Evolutionary conservation across 2,888 invertebrate genomes (phyloP).

Genomic region (Mythimna pallens): DNA sequence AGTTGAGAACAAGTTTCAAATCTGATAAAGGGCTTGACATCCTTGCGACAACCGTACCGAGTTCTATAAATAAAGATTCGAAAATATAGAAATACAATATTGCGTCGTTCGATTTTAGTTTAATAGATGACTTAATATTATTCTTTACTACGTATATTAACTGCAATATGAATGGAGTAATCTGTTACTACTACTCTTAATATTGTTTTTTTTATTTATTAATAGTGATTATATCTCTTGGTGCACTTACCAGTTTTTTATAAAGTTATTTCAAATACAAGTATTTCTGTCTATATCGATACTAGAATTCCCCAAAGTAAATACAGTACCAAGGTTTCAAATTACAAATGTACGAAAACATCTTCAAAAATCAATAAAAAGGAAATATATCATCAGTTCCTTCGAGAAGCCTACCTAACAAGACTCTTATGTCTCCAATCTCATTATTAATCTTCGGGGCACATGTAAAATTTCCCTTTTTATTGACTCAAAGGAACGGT

Average conservation of each 20-base stretch:
- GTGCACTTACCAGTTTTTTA: too few relatives aligned
- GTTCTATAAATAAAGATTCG: slow-evolving; percentile 31
- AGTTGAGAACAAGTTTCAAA: slow-evolving; percentile 58
- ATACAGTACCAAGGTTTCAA: slow-evolving; percentile 5
- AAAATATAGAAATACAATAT: slow-evolving; percentile 9
- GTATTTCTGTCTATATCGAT: neutral
- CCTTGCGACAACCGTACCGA: slow-evolving; percentile 21
- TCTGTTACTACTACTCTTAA: neutral
- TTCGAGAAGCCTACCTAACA: slow-evolving; percentile 50
- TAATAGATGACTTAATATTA: neutral
- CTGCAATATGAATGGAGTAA: too few relatives aligned
- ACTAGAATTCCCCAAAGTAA: neutral
- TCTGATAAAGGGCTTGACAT: slow-evolving; percentile 62
- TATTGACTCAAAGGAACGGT: slow-evolving; percentile 60
- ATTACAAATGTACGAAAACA: neutral
- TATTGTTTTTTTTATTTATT: too few relatives aligned
- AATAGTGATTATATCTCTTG: too few relatives aligned
- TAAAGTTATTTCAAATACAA: too few relatives aligned
- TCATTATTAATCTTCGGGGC: slow-evolving; percentile 66
- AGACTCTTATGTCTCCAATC: slow-evolving; percentile 67
- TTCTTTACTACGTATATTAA: neutral
- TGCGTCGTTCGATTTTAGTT: slow-evolving; percentile 8
- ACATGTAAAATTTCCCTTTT: slow-evolving; percentile 66
- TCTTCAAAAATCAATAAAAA: slow-evolving; percentile 21
- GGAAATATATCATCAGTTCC: slow-evolving; percentile 56